These are phyloP conservation scores for Plusia festucae DNA, from an alignment of 2,888 invertebrate genomes.

Conservation along the genomic window DNA sequence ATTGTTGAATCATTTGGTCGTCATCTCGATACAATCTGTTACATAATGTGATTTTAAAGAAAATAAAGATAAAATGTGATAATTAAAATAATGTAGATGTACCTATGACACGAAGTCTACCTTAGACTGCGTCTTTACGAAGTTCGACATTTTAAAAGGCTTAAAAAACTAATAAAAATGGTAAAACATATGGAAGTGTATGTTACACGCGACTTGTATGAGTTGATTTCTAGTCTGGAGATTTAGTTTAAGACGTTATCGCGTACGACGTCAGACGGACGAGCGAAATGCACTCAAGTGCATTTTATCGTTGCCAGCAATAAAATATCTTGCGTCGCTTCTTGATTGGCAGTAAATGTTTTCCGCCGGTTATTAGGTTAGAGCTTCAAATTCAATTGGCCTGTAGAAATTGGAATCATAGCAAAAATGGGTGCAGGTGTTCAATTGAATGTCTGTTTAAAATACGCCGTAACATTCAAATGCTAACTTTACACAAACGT, in stretches of 20 bases:
- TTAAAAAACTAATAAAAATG: background rate
- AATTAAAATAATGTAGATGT: no score
- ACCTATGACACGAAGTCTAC: no score
- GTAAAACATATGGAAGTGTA: background rate
- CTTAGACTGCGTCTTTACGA: no score
- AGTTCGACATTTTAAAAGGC: background rate
- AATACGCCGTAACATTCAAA: constrained; percentile 14
- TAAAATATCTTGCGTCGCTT: constrained; percentile 42
- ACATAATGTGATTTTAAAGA: no score
- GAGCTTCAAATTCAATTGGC: constrained; percentile 15
- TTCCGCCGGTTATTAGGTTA: constrained; percentile 11
- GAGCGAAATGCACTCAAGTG: constrained; percentile 34
- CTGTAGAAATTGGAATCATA: constrained; percentile 10
- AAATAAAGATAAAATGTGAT: no score
- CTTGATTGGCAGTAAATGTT: constrained; percentile 40
- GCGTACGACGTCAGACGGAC: constrained; percentile 26
- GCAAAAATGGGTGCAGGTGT: background rate
- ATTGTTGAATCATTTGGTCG: no score
- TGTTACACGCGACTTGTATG: constrained; percentile 7
- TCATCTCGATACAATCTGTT: no score
- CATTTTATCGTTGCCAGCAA: constrained; percentile 45
- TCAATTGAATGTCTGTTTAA: constrained; percentile 19
- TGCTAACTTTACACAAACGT: constrained; percentile 8
- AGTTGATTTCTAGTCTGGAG: constrained; percentile 8
- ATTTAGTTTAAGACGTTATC: constrained; percentile 36